Evolutionary conservation across 2,797 vertebrate genomes (phyloP), one percentile per base, ranked within the genome.

Genomic region (Crax fasciolata): DNA sequence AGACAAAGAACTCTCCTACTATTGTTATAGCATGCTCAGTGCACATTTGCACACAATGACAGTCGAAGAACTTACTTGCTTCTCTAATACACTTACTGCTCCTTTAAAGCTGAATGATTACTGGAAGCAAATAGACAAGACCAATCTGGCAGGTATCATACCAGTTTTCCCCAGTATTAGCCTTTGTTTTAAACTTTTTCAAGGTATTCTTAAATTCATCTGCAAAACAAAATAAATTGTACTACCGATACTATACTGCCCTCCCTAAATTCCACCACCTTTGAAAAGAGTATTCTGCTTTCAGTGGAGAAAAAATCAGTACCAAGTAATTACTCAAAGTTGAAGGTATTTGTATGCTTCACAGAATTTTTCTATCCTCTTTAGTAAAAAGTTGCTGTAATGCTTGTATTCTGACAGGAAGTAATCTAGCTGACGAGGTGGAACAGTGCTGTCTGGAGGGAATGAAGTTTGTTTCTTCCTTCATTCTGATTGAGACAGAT

Each of bases 351-450:
- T 65, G 39, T 84, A 57, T 13, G 84, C 46, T 67, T 89, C 51
- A 67, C 61, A 87, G 71, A 84, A 94, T 15, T 85, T 54, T 93
- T 48, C 30, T 32, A 68, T 23, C 11, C 23, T 89, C 51, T 95
- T 94, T 86, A 89, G 59, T 96, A 61, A 94, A 82, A 93, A 51
- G 46, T 74, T 72, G 79, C 44, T 87, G 8, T 80, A 95, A 90
- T 75, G 61, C 63, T 81, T 51, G 24, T 30, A 85, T 88, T 88
- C 30, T 13, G 79, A 41, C 11, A 87, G 91, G 55, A 78, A 87
- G 17, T 63, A 72, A 78, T 82, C 44, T 72, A 68, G 25, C 43
- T 74, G 38, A 87, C 20, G 13, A 46, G 38, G 58, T n/a, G 59
- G 46, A 95, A 87, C 6, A 15, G 6, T 70, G 11, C 72, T 95